A percentile compares a stretch with the other conserved stretches of the same genome.
Conservation (phyloP, 2,888 invertebrate genomes). For the Laothoe populi region DNA sequence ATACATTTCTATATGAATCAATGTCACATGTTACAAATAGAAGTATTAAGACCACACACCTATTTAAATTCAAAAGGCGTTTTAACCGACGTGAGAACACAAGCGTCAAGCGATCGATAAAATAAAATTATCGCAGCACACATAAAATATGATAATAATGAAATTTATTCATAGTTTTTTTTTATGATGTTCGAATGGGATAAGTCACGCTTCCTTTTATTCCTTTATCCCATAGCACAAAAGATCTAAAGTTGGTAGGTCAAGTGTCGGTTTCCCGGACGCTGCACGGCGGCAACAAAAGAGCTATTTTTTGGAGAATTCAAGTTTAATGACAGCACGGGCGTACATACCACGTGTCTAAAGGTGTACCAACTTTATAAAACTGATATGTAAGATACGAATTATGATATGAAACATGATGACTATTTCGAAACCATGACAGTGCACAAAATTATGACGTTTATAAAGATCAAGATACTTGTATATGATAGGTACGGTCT, state of each 20-base stretch:
- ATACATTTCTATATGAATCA: conserved; percentile 17
- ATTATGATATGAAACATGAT: not conserved
- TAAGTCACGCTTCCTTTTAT: conserved; percentile 78
- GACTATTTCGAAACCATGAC: not conserved
- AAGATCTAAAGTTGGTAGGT: conserved; percentile 79
- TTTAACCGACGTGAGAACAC: conserved; percentile 4
- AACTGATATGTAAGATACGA: not conserved
- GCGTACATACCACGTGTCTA: conserved; percentile 51
- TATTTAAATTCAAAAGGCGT: conserved; percentile 13
- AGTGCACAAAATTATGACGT: not conserved
- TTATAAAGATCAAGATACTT: not conserved
- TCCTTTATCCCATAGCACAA: conserved; percentile 56
- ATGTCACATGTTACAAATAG: conserved; percentile 21
- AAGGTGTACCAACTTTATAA: conserved; percentile 1
- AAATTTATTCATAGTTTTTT: conserved; percentile 64
- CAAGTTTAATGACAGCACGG: conserved; percentile 66
- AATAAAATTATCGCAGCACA: conserved; percentile 26
- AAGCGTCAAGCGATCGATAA: conserved; percentile 14
- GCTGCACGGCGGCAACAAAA: conserved; percentile 67
- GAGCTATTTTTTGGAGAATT: conserved; percentile 63
- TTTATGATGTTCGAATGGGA: conserved; percentile 61
- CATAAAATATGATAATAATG: conserved; percentile 66
- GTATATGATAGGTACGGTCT: not conserved
- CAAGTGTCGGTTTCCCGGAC: conserved; percentile 82
- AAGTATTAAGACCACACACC: conserved; percentile 22